These are phyloP conservation scores for Flabesymbios commensalis DNA, from an alignment of 2,888 invertebrate species.

Conservation along the genomic window DNA sequence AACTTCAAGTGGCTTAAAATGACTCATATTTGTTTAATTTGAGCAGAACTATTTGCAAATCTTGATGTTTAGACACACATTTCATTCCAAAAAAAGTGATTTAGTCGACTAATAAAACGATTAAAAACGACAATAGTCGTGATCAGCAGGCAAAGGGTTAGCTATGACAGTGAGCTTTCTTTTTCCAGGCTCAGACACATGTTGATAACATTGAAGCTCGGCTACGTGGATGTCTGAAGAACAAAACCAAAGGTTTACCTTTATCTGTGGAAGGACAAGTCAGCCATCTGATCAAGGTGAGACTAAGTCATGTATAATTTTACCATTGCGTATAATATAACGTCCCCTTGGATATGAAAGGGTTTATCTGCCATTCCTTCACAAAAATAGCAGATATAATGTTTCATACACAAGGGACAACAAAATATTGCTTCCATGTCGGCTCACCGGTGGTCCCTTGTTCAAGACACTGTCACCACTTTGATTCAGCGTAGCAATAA, in stretches of 20 bases:
- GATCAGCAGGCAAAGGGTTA: no score
- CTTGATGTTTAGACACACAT: not conserved
- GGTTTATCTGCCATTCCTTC: not conserved
- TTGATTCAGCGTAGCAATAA: no score
- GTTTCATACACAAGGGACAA: no score
- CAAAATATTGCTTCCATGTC: no score
- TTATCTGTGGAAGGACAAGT: slow-evolving; percentile 94
- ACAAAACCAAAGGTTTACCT: slow-evolving; percentile 64
- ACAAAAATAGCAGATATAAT: no score
- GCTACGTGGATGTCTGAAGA: slow-evolving; percentile 72
- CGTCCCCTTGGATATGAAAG: no score
- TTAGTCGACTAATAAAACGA: not conserved
- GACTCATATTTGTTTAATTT: no score
- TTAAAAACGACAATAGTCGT: not conserved
- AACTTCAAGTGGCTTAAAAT: no score
- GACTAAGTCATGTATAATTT: not conserved
- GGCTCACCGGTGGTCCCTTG: no score
- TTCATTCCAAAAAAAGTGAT: not conserved
- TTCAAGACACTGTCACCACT: no score
- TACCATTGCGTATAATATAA: not conserved
- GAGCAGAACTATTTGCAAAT: not conserved
- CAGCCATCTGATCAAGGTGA: slow-evolving; percentile 78
- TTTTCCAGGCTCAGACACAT: slow-evolving; percentile 74
- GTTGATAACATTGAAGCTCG: slow-evolving; percentile 83
- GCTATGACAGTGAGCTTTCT: not conserved